phyloP scores from a whole-genome alignment of 2,888 invertebrate species.

The Diplolepis rosae region DNA sequence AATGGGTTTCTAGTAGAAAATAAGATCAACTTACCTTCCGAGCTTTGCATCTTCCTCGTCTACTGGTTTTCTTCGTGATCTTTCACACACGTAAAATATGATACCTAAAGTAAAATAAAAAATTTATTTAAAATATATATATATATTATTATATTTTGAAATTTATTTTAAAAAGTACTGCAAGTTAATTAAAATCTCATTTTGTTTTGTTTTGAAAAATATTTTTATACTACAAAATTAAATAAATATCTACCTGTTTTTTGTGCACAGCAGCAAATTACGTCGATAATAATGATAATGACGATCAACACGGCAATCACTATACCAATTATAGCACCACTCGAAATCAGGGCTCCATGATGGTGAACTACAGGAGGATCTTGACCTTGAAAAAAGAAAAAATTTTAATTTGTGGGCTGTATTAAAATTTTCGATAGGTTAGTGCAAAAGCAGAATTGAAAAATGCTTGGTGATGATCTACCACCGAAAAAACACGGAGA shows the following conservation, averaged over 20 bases:
- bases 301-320: conserved; percentile 87
- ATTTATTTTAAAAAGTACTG: no score
- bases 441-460: conserved; percentile 71
- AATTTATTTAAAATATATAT: conserved; percentile 18
- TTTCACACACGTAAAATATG: conserved; percentile 72
- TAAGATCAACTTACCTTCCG: conserved; percentile 81
- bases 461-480: conserved; percentile 69
- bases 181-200: no score
- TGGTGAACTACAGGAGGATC: conserved; percentile 67
- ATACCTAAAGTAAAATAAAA: conserved; percentile 73
- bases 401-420: conserved; percentile 27
- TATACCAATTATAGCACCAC: conserved; percentile 88
- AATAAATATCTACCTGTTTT: conserved; percentile 73
- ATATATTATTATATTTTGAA: conserved; percentile 19
- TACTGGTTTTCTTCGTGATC: conserved; percentile 79
- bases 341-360: conserved; percentile 78
- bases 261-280: conserved; percentile 84
- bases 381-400: conserved; percentile 62
- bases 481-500: conserved; percentile 36
- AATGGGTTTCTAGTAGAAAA: conserved; percentile 21
- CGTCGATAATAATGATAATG: conserved; percentile 83
- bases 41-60: conserved; percentile 89
- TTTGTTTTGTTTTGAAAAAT: not conserved
- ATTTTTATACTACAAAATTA: not conserved
- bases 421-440: conserved; percentile 55